These are phyloP conservation scores for Rhabdophis nuchalis DNA, from an alignment of 2,797 vertebrate species.

Conservation along the genomic window DNA sequence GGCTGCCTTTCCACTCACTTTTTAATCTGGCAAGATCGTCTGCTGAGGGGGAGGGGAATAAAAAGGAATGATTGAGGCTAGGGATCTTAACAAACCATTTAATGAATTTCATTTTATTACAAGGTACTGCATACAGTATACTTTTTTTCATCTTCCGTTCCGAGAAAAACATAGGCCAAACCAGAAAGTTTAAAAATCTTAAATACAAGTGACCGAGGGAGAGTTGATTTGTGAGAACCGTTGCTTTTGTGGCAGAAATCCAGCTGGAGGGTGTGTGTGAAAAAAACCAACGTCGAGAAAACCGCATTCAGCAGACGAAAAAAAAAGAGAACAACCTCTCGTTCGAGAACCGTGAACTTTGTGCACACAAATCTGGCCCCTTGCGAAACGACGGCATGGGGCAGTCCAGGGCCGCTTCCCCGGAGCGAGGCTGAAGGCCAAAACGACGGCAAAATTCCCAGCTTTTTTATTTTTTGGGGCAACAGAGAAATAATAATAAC, in stretches of 20 bases:
- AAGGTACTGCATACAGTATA: constrained; percentile 15
- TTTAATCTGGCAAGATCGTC: too few species aligned
- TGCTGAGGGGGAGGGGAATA: too few species aligned
- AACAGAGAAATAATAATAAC: not conserved
- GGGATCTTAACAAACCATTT: not conserved
- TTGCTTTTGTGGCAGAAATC: not conserved
- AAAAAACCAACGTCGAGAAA: too few species aligned
- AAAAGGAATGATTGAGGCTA: not conserved
- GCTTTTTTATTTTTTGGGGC: not conserved
- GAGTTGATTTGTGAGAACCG: not conserved
- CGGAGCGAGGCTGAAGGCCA: not conserved
- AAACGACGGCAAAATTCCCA: fast-evolving
- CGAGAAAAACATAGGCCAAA: not conserved
- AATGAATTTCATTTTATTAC: constrained; percentile 15
- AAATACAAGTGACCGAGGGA: not conserved
- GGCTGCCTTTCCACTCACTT: too few species aligned
- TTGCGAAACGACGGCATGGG: fast-evolving
- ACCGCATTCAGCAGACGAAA: not conserved
- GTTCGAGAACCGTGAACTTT: not conserved
- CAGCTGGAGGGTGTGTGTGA: too few species aligned
- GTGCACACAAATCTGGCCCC: not conserved
- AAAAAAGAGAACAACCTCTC: not conserved
- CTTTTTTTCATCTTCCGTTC: not conserved
- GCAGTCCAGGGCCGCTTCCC: not conserved
- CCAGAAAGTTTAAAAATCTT: not conserved